phyloP scores from a whole-genome alignment of 2,113 vertebrate genomes.

The Hippocampus abdominalis region DNA sequence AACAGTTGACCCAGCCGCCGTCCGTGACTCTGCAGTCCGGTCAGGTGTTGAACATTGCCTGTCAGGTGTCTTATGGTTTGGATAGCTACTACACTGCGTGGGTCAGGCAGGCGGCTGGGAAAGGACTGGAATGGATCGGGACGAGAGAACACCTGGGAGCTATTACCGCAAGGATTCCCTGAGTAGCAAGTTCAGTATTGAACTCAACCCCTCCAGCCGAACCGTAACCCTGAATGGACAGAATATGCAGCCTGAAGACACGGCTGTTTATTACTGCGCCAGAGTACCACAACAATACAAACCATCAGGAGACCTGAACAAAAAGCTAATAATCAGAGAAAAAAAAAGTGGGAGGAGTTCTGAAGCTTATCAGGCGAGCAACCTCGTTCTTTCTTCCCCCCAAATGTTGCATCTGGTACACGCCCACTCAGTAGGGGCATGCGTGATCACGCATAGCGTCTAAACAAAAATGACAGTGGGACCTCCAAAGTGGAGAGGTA shows the following conservation, averaged over 20 bases:
- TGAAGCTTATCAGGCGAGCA: too few species aligned
- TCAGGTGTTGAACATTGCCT: slow-evolving; percentile 35
- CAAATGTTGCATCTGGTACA: neutral
- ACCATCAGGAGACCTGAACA: slow-evolving; percentile 18
- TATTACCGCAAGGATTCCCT: slow-evolving; percentile 25
- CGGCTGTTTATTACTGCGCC: slow-evolving; percentile 56
- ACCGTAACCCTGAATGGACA: slow-evolving; percentile 30
- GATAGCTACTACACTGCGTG: neutral
- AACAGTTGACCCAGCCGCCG: slow-evolving; percentile 36
- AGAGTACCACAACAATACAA: slow-evolving; percentile 21
- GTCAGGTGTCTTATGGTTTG: slow-evolving; percentile 29
- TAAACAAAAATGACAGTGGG: too few species aligned
- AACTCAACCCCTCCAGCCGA: slow-evolving; percentile 17
- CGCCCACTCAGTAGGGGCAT: too few species aligned
- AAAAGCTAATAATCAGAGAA: slow-evolving; percentile 26
- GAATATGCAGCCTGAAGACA: slow-evolving; percentile 43
- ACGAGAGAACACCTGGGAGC: rapidly evolving
- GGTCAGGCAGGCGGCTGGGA: slow-evolving; percentile 50
- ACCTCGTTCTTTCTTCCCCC: neutral
- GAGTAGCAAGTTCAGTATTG: slow-evolving; percentile 35
- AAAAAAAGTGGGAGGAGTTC: neutral
- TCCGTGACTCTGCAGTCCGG: slow-evolving; percentile 31
- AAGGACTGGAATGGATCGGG: slow-evolving; percentile 43
- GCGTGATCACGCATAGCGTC: too few species aligned
- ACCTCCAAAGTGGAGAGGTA: too few species aligned